Conservation (phyloP, 2,888 invertebrate species). For the Bugula neritina region DNA sequence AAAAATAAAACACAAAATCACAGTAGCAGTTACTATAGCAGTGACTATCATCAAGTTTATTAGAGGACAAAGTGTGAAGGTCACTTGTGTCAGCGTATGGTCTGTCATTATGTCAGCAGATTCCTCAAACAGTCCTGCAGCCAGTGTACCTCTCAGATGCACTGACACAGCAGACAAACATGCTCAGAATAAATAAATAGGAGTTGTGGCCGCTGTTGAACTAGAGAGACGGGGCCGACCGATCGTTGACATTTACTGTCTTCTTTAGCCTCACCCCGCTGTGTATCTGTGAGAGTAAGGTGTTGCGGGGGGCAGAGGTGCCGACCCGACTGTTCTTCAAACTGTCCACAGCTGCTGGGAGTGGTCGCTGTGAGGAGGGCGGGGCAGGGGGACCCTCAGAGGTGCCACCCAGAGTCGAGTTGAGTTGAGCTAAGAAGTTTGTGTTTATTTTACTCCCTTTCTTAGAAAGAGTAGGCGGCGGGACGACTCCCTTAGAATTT, state of each 20-base stretch:
- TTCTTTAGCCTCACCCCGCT: constrained; percentile 7
- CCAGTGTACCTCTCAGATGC: too few species aligned
- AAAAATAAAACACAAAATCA: too few species aligned
- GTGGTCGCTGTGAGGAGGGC: background rate
- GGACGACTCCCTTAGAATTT: constrained; percentile 2
- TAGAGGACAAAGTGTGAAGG: too few species aligned
- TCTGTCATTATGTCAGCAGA: too few species aligned
- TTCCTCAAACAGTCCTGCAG: too few species aligned
- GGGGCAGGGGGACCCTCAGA: background rate
- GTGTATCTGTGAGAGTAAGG: constrained; percentile 12
- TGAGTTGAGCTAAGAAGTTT: constrained; percentile 25
- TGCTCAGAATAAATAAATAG: background rate
- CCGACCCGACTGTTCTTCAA: background rate
- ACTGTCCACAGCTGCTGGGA: background rate
- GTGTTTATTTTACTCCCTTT: constrained; percentile 4
- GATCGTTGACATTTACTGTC: background rate
- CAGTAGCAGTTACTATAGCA: too few species aligned
- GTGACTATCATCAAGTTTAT: too few species aligned
- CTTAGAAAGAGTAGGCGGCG: constrained; percentile 12
- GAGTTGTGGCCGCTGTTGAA: background rate
- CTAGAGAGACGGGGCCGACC: background rate
- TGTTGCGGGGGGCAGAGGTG: background rate
- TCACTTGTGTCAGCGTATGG: too few species aligned
- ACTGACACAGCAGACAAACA: too few species aligned
- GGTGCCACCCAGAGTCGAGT: constrained; percentile 6